Percentiles rank a stretch among this genome's conserved stretches.
These are phyloP conservation scores for Heliocidaris tuberculata DNA, from an alignment of 35 echinoderm and acorn worm genomes.

Conservation along the genomic window DNA sequence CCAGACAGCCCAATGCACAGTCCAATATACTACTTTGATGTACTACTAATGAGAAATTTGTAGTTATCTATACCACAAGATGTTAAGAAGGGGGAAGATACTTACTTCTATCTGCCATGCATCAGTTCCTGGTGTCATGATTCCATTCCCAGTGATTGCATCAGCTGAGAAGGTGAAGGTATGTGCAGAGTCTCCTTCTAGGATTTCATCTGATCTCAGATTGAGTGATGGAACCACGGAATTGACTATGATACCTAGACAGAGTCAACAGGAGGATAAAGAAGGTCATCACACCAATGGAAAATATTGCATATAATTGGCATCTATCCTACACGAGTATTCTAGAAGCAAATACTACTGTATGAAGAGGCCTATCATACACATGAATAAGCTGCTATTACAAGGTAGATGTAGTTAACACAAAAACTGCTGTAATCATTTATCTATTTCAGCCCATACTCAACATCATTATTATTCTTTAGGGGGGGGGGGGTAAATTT, in stretches of 20 bases:
- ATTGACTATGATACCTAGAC: slow-evolving; percentile 58
- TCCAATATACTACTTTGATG: too few species aligned
- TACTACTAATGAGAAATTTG: too few species aligned
- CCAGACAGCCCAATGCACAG: too few species aligned
- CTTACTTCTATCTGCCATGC: slow-evolving; percentile 26
- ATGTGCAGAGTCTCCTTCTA: slow-evolving; percentile 66
- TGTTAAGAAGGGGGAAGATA: neutral
- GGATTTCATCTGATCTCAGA: slow-evolving; percentile 40
- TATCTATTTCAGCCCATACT: too few species aligned
- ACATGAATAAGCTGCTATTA: too few species aligned
- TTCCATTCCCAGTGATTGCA: neutral
- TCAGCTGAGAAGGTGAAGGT: slow-evolving; percentile 43
- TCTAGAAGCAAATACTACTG: too few species aligned
- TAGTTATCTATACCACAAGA: too few species aligned
- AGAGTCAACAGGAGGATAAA: neutral
- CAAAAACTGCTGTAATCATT: too few species aligned
- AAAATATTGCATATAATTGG: neutral
- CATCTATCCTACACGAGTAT: neutral
- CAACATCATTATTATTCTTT: too few species aligned
- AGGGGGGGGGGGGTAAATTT: too few species aligned
- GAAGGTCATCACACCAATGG: neutral
- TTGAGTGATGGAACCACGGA: slow-evolving; percentile 7
- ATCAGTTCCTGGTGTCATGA: neutral
- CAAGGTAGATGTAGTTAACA: too few species aligned
- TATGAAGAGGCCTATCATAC: too few species aligned